A percentile compares a stretch with the other conserved stretches of the same genome.
phyloP scores from a whole-genome alignment of 2,888 invertebrate species.

The Ormyrus rosae region DNA sequence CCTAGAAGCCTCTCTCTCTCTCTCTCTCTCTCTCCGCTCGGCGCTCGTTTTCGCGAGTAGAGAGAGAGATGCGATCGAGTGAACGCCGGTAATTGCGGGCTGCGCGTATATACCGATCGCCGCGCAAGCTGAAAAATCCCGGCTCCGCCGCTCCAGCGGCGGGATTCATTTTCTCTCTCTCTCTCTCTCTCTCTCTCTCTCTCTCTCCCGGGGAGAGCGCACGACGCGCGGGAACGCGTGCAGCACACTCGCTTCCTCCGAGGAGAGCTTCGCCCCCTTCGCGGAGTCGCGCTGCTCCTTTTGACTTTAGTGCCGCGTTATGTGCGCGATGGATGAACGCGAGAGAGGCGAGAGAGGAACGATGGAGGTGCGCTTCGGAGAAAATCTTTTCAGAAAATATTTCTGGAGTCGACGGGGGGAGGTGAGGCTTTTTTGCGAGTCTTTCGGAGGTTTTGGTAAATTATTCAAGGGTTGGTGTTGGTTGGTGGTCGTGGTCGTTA shows the following conservation, averaged over 20 bases:
- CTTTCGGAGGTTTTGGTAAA: too few relatives aligned
- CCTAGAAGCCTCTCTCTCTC: too few relatives aligned
- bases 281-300: background rate
- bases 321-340: too few relatives aligned
- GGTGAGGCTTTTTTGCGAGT: too few relatives aligned
- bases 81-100: conserved; percentile 62
- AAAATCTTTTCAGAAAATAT: too few relatives aligned
- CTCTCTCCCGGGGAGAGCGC: background rate
- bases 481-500: too few relatives aligned
- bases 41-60: conserved; percentile 44
- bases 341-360: too few relatives aligned
- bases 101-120: conserved; percentile 57
- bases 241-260: background rate
- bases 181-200: conserved; percentile 39
- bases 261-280: background rate
- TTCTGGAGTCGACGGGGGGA: too few relatives aligned
- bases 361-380: too few relatives aligned
- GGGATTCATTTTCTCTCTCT: conserved; percentile 63
- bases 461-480: too few relatives aligned
- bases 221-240: background rate
- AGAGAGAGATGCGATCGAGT: conserved; percentile 58
- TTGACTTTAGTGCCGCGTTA: background rate
- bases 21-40: background rate
- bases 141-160: conserved; percentile 29
- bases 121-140: conserved; percentile 64